Percentiles rank a stretch among this genome's conserved stretches.
Conservation (phyloP, 2,797 vertebrate species). For the Rhadinocentrus ornatus region DNA sequence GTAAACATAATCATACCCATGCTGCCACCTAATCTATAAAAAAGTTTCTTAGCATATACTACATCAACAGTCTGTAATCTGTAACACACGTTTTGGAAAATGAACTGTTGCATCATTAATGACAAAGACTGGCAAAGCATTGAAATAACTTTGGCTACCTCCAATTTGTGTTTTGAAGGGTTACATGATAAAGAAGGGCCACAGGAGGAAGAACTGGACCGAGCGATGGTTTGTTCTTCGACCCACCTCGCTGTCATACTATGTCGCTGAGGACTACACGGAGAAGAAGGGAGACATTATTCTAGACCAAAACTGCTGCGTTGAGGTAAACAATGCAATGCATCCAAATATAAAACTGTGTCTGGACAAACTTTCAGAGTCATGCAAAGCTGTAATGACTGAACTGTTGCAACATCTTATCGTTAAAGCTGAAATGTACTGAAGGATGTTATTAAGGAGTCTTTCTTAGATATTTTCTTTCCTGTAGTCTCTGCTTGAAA, state of each 20-base stretch:
- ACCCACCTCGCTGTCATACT: constrained; percentile 90
- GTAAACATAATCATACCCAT: too few relatives aligned
- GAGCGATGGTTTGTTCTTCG: constrained; percentile 96
- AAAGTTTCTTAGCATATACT: too few relatives aligned
- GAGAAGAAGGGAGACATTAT: constrained; percentile 92
- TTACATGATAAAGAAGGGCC: constrained; percentile 96
- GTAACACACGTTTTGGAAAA: too few relatives aligned
- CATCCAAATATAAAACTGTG: neutral
- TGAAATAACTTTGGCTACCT: neutral
- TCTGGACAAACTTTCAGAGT: neutral
- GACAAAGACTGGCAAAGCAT: neutral
- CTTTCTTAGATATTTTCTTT: neutral
- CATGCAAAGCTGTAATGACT: neutral
- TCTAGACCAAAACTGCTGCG: constrained; percentile 89
- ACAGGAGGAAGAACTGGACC: constrained; percentile 96
- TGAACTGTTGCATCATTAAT: too few relatives aligned
- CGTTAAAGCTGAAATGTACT: too few relatives aligned
- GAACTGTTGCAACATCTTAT: neutral
- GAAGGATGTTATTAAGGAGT: neutral
- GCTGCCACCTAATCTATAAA: too few relatives aligned
- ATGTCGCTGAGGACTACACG: constrained; percentile 88
- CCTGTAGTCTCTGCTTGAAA: constrained; percentile 91
- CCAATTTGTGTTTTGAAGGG: constrained; percentile 80
- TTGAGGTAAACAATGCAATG: constrained; percentile 85
- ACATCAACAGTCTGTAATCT: too few relatives aligned